Base-by-base conservation (phyloP, 1,140 invertebrate species). In the Prorops nasuta region DNA sequence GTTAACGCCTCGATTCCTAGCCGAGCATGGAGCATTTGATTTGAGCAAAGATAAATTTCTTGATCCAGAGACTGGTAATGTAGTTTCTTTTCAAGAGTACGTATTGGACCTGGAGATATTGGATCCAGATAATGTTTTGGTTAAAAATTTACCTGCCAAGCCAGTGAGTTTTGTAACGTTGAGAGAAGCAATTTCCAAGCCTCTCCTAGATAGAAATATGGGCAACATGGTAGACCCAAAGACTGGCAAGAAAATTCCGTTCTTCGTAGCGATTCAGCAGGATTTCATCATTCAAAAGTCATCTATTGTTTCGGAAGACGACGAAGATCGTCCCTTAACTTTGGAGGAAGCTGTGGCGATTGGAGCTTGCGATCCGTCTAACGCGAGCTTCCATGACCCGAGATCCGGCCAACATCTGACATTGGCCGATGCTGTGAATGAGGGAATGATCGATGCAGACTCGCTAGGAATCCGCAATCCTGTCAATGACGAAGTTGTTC, bases 181-280 rank as follows among this genome's bases (percentile, higher is more conserved):
- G n/a, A 77, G 84, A 45, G 83, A 87, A 66, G 91, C 91, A 3
- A 79, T 95, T 16, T 80, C 86, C 42, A 79, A 81, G 54, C 85
- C 85, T 2, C 67, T 93, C 15, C 81, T 95, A 41, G 87, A 94
- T 72, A 82, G 83, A 66, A 83, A 85, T 48, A 82, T 84, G 1
- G 91, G 91, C 7, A 82, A 90, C 58, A 88, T 94, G 83, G 84
- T 92, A 3, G 89, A 96, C 79, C 85, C 86, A 8, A 86, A 87
- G 70, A 89, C 84, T 17, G 90, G 91, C 7, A 86, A 88, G 66
- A 82, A 85, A 41, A 82, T 94, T 32, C 83, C 88, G 3, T 92
- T 95, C 72, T 87, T 92, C 73, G 88, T 94, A 67, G 92, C 91
- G 51, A 81, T 94, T 28, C 83, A 88, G 62, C 71, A 84, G 34